A percentile compares a stretch with the other conserved stretches of the same genome.
phyloP scores from a whole-genome alignment of 2,113 vertebrate genomes.

The Cercocebus atys region DNA sequence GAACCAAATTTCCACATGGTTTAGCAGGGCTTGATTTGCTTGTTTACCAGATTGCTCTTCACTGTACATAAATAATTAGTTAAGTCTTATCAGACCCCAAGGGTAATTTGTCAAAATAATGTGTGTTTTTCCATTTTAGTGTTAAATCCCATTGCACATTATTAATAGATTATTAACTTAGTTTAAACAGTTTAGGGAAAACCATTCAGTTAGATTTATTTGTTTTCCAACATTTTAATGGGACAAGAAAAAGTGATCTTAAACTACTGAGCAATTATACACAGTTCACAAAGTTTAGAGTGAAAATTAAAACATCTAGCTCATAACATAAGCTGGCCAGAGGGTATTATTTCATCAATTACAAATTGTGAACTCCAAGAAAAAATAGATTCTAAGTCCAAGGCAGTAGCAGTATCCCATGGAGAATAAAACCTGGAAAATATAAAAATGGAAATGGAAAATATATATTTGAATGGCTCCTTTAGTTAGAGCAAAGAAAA shows the following conservation, averaged over 20 bases:
- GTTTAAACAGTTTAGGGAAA: constrained; percentile 72
- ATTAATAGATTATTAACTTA: constrained; percentile 73
- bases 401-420: neutral
- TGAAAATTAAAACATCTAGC: neutral
- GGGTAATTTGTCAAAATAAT: constrained; percentile 63
- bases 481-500: neutral
- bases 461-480: neutral
- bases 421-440: neutral
- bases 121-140: constrained; percentile 59
- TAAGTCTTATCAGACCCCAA: constrained; percentile 63
- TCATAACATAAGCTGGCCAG: neutral
- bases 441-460: neutral
- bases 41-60: constrained; percentile 50
- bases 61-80: constrained; percentile 65
- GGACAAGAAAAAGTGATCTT: constrained; percentile 64
- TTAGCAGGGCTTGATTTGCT: neutral
- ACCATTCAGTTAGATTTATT: constrained; percentile 64
- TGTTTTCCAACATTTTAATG: constrained; percentile 73
- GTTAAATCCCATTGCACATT: constrained; percentile 66
- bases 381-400: neutral
- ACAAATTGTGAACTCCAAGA: neutral
- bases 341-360: neutral
- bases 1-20: neutral
- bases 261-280: constrained; percentile 57
- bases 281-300: constrained; percentile 13